Evolutionary conservation across 2,797 vertebrate species (phyloP).

Genomic region (Sorex maritimensis): DNA sequence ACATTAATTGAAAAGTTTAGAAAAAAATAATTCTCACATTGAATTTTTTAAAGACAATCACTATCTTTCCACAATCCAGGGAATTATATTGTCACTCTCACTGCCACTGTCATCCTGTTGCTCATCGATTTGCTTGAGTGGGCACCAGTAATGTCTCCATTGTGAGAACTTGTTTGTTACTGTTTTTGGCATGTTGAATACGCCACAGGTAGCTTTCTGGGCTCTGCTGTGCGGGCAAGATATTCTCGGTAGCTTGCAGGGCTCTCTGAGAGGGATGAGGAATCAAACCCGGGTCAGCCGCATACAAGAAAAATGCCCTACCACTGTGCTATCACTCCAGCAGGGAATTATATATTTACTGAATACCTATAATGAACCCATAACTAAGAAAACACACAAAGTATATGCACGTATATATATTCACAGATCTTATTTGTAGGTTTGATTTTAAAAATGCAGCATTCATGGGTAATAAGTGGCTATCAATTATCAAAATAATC

Average conservation of each 20-base stretch:
- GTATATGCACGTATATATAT: neutral
- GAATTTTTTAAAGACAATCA: neutral
- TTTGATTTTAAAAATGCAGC: neutral
- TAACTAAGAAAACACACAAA: constrained; percentile 45
- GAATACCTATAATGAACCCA: neutral
- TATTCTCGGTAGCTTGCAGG: too few relatives aligned
- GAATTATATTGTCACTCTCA: neutral
- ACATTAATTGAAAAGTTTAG: neutral
- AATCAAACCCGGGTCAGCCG: too few relatives aligned
- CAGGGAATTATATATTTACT: neutral
- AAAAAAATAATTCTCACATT: neutral
- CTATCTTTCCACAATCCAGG: neutral
- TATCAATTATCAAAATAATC: constrained; percentile 17
- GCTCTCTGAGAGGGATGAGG: too few relatives aligned
- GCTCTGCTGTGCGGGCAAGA: too few relatives aligned
- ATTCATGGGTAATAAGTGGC: neutral
- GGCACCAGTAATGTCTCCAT: too few relatives aligned
- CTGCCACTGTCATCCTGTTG: too few relatives aligned
- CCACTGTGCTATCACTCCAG: too few relatives aligned
- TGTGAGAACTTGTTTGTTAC: too few relatives aligned
- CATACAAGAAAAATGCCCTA: too few relatives aligned
- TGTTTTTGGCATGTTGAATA: too few relatives aligned
- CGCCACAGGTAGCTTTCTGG: too few relatives aligned
- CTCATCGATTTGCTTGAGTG: too few relatives aligned
- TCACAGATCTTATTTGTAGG: neutral